These are phyloP conservation scores for Zaprionus davidi DNA, from an alignment of 1,140 invertebrate genomes.

Conservation along the genomic window DNA sequence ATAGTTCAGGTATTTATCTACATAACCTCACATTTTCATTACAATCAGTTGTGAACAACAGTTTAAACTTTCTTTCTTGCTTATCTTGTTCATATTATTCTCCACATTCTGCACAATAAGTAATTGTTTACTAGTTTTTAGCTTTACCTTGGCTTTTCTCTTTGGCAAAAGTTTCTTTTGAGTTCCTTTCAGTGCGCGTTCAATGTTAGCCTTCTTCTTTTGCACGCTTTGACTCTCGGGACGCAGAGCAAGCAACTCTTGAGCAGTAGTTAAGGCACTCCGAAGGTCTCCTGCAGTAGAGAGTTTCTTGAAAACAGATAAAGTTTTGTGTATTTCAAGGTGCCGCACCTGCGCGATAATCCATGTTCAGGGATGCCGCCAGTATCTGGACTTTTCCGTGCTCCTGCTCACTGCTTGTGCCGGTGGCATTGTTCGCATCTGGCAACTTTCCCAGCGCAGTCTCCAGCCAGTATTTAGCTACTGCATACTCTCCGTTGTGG, in stretches of 20 bases:
- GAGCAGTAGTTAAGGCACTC: constrained; percentile 49
- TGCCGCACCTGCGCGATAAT: constrained; percentile 67
- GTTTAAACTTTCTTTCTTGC: neutral
- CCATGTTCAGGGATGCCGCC: constrained; percentile 54
- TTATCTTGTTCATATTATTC: neutral
- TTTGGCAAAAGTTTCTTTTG: constrained; percentile 23
- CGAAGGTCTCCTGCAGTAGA: constrained; percentile 54
- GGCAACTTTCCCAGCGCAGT: constrained; percentile 65
- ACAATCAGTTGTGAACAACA: too few relatives aligned
- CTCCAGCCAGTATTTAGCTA: constrained; percentile 77
- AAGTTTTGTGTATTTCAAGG: constrained; percentile 25
- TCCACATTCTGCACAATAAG: neutral
- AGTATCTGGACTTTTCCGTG: constrained; percentile 57
- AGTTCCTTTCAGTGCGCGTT: constrained; percentile 33
- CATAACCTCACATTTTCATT: too few relatives aligned
- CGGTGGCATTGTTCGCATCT: constrained; percentile 38
- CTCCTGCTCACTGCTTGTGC: constrained; percentile 34
- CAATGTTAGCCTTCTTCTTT: constrained; percentile 60
- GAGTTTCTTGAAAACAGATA: constrained; percentile 6
- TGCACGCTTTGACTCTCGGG: constrained; percentile 46
- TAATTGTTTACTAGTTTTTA: constrained; percentile 25
- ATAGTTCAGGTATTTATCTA: too few relatives aligned
- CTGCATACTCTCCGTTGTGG: constrained; percentile 53
- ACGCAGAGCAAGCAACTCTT: constrained; percentile 55
- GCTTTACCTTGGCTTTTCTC: constrained; percentile 45